Base-by-base conservation (phyloP, 1,140 invertebrate species). In the Archivesica marissinica region DNA sequence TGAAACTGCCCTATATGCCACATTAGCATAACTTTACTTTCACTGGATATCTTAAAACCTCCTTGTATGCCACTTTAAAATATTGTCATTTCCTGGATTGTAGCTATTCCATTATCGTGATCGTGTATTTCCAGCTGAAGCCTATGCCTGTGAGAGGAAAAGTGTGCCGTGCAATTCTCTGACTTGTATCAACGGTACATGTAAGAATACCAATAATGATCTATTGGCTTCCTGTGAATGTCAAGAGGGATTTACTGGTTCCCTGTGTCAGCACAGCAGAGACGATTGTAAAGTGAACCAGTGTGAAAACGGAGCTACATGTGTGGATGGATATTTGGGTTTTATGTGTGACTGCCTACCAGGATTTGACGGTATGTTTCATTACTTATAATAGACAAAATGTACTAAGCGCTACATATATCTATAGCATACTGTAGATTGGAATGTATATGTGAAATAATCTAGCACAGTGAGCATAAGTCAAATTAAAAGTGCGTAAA, bases 241-340 rank as follows among this genome's bases (percentile, higher is more conserved):
- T 44, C 56, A 56, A 4, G 38, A 28, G 7, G 76, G 76, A 2
- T 78, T 41, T 39, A 61, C 54, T 59, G 76, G 76, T 59, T 44
- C 30, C 13, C 52, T 11, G 3, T 78, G 76, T 44, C 76, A 78
- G n/a, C 39, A 64, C 35, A 64, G 39, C 13, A 64, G 41, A 11
- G 56, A 78, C 33, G 76, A 78, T n/a, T 78, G 76, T 64, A 11
- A 15, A 15, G 38, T 15, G 11, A 41, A 25, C n/a, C 17, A 13
- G 1, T 78, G 76, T 64, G 3, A 64, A 28, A 78, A 78, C 64
- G 76, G 39, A 28, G 76, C 25, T 35, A 28, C 3, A 44, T 78
- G 76, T 44, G 30, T 38, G 4, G 76, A 78, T 59, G 35, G 38
- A 6, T 23, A 41, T 78, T 13, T 25, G 1, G 25, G 7, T 15